Conservation (phyloP, 1,140 invertebrate genomes). For the Drosophila grimshawi region DNA sequence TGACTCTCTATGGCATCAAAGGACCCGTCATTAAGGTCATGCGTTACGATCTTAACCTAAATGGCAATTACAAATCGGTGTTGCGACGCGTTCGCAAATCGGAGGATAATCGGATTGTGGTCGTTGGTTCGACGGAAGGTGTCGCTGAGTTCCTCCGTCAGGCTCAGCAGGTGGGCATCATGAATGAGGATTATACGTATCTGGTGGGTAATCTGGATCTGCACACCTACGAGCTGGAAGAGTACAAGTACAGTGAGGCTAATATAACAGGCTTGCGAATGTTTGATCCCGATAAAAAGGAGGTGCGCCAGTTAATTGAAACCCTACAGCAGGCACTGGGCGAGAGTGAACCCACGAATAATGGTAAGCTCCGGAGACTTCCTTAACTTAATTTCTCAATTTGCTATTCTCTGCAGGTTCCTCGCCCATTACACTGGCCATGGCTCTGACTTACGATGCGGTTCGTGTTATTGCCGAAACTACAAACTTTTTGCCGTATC, state of each 20-base stretch:
- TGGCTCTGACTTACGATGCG: slow-evolving; percentile 92
- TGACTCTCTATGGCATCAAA: slow-evolving; percentile 88
- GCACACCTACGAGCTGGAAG: slow-evolving; percentile 91
- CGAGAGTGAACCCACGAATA: slow-evolving; percentile 50
- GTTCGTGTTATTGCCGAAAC: slow-evolving; percentile 89
- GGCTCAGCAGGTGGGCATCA: slow-evolving; percentile 93
- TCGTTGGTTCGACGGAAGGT: slow-evolving; percentile 90
- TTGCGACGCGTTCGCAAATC: slow-evolving; percentile 86
- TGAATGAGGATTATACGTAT: slow-evolving; percentile 91
- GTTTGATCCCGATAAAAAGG: slow-evolving; percentile 86
- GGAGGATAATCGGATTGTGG: slow-evolving; percentile 89
- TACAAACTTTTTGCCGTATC: slow-evolving; percentile 67
- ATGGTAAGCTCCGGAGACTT: slow-evolving; percentile 26
- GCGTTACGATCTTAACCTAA: slow-evolving; percentile 85
- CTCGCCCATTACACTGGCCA: slow-evolving; percentile 86
- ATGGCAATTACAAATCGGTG: slow-evolving; percentile 84
- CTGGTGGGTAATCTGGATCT: slow-evolving; percentile 93
- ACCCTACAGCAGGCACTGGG: slow-evolving; percentile 62
- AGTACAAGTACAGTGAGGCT: slow-evolving; percentile 92
- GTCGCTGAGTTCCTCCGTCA: slow-evolving; percentile 88
- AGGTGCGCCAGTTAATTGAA: slow-evolving; percentile 66
- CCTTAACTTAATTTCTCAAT: neutral
- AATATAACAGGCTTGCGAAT: slow-evolving; percentile 93
- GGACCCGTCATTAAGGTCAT: slow-evolving; percentile 86
- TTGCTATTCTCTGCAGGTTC: slow-evolving; percentile 43